Evolutionary conservation across 2,888 invertebrate genomes (phyloP), one percentile per base, ranked within the genome.

Genomic region (Drosophila infuscata): DNA sequence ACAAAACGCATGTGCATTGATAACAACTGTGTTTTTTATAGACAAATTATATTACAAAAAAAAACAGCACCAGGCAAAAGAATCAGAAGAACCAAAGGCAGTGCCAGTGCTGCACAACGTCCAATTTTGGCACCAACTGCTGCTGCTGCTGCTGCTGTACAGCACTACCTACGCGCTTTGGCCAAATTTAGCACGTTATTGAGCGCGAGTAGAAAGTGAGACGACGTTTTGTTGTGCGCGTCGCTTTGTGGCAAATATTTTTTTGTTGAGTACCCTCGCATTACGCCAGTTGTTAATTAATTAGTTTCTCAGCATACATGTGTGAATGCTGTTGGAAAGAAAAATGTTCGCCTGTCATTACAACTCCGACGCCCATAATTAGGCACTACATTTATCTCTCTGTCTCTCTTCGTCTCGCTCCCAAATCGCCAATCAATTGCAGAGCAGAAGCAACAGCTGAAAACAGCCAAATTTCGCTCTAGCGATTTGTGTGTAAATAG

Each of bases 381-480:
- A 79, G 77, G 64, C 62, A 32, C 33, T 48, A 36, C 46, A 20
- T 29, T 11, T 48, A 35, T 51, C 53, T 65, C 57, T 51, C 49
- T 25, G 38, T 35, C 25, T 33, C 48, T 17, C 56, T 25, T 46
- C 46, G 46, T 36, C 56, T 36, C 56, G 7, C 58, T 53, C 53
- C 35, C 48, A 63, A 61, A 53, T 60, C 72, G 62, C 57, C 67
- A 70, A 84, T 79, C 75, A 76, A 79, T 74, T 73, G 70, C 52
- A 60, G 63, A 63, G 67, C 70, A 63, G 74, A 80, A 80, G 83
- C 89, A 82, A 87, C 87, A 88, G 86, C 83, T 90, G 89, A 88
- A 89, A 82, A 65, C 69, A 82, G 67, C 73, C 70, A 76, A 75
- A 82, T 53, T 38, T 70, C 69, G 81, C 51, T 20, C n/a, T 46